A percentile compares a stretch with the other conserved stretches of the same genome.
Evolutionary conservation across 2,888 invertebrate species (phyloP).

Genomic region (Pyrochroa serraticornis): DNA sequence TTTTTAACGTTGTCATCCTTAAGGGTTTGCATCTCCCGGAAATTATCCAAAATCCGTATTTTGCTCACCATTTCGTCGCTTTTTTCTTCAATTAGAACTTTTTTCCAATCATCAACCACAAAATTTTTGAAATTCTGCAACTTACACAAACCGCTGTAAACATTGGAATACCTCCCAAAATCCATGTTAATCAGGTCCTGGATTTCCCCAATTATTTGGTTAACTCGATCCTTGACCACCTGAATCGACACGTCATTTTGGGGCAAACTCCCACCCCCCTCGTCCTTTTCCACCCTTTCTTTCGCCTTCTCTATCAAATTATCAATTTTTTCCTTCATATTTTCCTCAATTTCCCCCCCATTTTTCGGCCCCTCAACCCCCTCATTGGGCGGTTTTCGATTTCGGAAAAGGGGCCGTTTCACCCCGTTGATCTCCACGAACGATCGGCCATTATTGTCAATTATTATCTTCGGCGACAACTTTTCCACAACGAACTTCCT

Average conservation of each 20-base stretch:
- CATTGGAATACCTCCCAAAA: constrained; percentile 43
- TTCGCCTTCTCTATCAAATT: constrained; percentile 45
- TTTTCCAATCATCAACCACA: constrained; percentile 50
- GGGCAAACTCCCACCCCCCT: background rate
- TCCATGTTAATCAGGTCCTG: constrained; percentile 48
- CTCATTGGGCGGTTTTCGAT: constrained; percentile 13
- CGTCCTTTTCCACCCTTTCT: constrained; percentile 32
- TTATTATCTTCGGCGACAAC: constrained; percentile 46
- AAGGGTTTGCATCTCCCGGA: constrained; percentile 46
- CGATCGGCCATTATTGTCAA: constrained; percentile 48
- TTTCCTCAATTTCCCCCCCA: constrained; percentile 25
- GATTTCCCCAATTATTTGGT: constrained; percentile 45
- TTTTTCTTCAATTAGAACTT: constrained; percentile 42
- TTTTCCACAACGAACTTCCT: constrained; percentile 42
- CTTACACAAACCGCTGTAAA: constrained; percentile 46
- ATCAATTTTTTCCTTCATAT: constrained; percentile 42
- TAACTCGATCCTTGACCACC: constrained; percentile 48
- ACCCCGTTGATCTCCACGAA: constrained; percentile 49
- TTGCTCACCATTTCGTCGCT: constrained; percentile 45
- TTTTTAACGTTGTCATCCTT: constrained; percentile 41
- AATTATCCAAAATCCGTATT: constrained; percentile 46
- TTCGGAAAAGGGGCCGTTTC: constrained; percentile 43
- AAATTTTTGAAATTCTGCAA: constrained; percentile 48
- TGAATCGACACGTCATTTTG: constrained; percentile 40
- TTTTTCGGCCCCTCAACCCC: constrained; percentile 4